Base-by-base conservation (phyloP, 2,888 invertebrate genomes). In the Polymixis flavicincta region DNA sequence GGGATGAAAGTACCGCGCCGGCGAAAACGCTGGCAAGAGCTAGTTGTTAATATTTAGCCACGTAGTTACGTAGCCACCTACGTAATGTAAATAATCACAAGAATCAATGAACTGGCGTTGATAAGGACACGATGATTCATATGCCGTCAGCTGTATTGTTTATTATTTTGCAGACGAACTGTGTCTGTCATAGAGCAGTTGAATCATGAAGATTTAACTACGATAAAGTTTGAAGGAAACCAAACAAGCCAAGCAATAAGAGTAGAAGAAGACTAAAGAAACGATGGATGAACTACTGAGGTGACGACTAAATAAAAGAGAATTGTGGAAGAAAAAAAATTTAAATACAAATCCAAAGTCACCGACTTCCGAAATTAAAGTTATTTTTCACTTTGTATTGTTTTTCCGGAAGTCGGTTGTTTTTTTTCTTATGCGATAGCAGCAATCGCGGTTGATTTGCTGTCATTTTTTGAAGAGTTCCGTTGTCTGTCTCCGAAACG, bases 81-180 rank as follows among this genome's bases (percentile, higher is more conserved):
- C 48, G 0, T 50, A 19, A 59, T 25, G 54, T 61, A 74, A 55
- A 74, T 80, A 65, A 78, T 78, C 60, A 28, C 25, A 50, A 74
- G 48, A 80, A 42, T 55, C 48, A 80, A 74, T 80, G 50, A 61
- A 80, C 54, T 66, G 54, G 17, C 22, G 19, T 50, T 55, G 57
- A 80, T 80, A 77, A 50, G 73, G 3, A 14, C 1, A 7, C 2
- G 1, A 54, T 77, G 77, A 80, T 25, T 80, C 80, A 76, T 55
- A 17, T 37, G 7, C n/a, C 32, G 13, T 42, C 71, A 52, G 55
- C 63, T 60, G 54, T 60, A 22, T 45, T 32, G n/a, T 57, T 57
- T 74, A 54, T 45, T 9, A 59, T 59, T 22, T 57, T 37, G 14
- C 22, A 50, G 19, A 28, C 0, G 48, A 74, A 45, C n/a, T 45